Conservation (phyloP, 2,113 vertebrate species). For the Poeciliopsis retropinna region DNA sequence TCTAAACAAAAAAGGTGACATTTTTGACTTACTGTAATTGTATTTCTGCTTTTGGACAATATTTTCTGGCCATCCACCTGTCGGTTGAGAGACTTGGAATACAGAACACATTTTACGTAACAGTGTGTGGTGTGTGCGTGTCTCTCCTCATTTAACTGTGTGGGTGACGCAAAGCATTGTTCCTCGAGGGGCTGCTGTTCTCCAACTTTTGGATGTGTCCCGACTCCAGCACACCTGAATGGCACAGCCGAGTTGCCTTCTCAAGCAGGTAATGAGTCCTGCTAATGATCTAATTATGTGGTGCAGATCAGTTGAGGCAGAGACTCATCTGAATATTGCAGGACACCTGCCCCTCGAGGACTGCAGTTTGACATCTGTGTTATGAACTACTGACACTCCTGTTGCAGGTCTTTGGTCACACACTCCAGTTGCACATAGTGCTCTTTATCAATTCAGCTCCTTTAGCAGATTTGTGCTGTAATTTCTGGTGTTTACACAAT, state of each 20-base stretch:
- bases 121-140: conserved; percentile 46
- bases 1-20: conserved; percentile 63
- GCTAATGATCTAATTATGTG: neutral
- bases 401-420: neutral
- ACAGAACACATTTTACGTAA: conserved; percentile 75
- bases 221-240: neutral
- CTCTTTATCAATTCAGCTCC: too few relatives aligned
- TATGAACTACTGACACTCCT: too few relatives aligned
- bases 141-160: conserved; percentile 16
- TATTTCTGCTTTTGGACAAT: conserved; percentile 62
- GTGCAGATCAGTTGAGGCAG: neutral
- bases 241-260: neutral
- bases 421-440: too few relatives aligned
- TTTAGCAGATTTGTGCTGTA: too few relatives aligned
- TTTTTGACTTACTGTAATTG: conserved; percentile 64
- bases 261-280: too few relatives aligned
- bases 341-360: too few relatives aligned
- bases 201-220: neutral
- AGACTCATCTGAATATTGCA: neutral
- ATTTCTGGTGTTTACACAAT: too few relatives aligned
- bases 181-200: neutral
- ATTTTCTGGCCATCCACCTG: conserved; percentile 64
- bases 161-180: neutral
- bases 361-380: neutral
- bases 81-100: conserved; percentile 75